Evolutionary conservation across 1,140 invertebrate species (phyloP), one percentile per base, ranked within the genome.

Genomic region (Penaeus japonicus): DNA sequence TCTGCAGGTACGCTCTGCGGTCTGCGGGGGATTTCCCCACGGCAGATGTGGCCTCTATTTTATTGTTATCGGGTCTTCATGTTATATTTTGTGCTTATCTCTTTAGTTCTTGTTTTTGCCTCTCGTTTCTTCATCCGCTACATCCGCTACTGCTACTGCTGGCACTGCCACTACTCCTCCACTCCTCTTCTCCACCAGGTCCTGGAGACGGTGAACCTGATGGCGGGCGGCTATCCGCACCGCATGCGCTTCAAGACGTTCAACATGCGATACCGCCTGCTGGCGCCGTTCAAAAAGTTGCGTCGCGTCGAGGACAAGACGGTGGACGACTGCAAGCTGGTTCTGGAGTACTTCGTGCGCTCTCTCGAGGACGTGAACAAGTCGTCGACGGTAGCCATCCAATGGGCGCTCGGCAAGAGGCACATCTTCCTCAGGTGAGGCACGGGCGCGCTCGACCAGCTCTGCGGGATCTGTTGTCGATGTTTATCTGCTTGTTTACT

Each of bases 221-320:
- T 98, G 97, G 97, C 97, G 7, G 92, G 92, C 94, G 95, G 97
- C 17, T 98, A 97, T 92, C 97, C 97, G 10, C 97, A 99, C 93
- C 94, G 98, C 90, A 98, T 98, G 97, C 94, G 97, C 39, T 98
- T 98, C 92, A 97, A 97, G 92, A 96, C 96, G n/a, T 99, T 99
- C 93, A 96, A 96, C 92, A 94, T 95, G 1, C 94, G 97, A 32
- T 98, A 98, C 92, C 94, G 96, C 87, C 94, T 97, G 90, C 93
- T 98, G 55, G 96, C 96, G 7, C 96, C 96, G 53, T 96, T 96
- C 92, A 94, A 95, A 75, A 94, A 95, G 89, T 92, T 97, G 20
- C 94, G 95, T 24, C 93, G 96, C 12, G 94, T 94, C n/a, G 96
- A 97, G 91, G 96, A 97, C 83, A 96, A 96, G 92, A 95, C 95